Base-by-base conservation (phyloP, 1,140 invertebrate genomes). In the Apis florea region DNA sequence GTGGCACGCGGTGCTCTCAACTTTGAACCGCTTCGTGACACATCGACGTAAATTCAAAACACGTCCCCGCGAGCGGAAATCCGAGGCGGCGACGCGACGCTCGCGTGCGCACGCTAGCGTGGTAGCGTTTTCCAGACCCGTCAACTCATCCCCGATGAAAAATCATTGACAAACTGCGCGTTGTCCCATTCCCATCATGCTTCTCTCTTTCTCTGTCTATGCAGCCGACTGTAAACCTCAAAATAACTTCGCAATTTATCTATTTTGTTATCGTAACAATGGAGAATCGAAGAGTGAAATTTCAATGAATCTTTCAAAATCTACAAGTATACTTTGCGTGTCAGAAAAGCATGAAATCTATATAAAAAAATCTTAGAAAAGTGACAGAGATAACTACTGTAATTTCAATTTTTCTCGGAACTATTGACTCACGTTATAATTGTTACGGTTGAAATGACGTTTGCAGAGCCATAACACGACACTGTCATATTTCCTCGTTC, bases 21-120 rank as follows among this genome's bases (percentile, higher is more conserved):
- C 74, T 87, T 84, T 78, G 83, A 79, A 83, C 70, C 83, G 78
- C 69, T 85, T 85, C 79, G 78, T 85, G 85, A 87, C 85, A 83
- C 75, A 87, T 75, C 78, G 86, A 85, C 83, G 85, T 87, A 79
- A 85, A 87, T 85, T 88, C 72, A 76, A 83, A 79, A 86, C 73
- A 82, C 86, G 86, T 86, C 73, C 68, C 77, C 78, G 59, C 66
- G 53, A 66, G 77, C 78, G 84, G 84, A 84, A 84, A 69, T 77
- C 58, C 77, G 59, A 51, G 49, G 53, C 70, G 53, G 8, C 24
- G 49, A 66, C 54, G 75, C 6, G 58, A 77, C 58, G 51, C 66
- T 88, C 66, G 86, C 86, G 83, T 83, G 87, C 71, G 81, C 71
- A 51, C 31, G 53, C 19, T 53, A n/a, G 40, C 72, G 63, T 85